Evolutionary conservation across 2,888 invertebrate genomes (phyloP), one percentile per base, ranked within the genome.

Genomic region (Stictocephala bisonia): DNA sequence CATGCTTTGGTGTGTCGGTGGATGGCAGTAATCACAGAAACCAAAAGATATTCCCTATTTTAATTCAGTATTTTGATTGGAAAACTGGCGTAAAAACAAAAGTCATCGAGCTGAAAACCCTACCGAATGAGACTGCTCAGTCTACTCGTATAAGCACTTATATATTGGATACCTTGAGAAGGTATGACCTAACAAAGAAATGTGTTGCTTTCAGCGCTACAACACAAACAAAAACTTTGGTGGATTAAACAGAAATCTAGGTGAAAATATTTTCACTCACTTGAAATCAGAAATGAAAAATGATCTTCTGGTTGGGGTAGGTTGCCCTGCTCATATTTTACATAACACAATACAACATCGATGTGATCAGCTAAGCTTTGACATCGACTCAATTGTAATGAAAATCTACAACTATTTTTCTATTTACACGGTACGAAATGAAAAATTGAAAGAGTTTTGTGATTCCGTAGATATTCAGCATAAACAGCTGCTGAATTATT

Each of bases 261-360:
- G 48, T 31, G 72, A 76, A 50, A 81, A 81, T 73, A 70, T 80
- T 29, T 81, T 76, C 27, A 68, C 68, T n/a, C 27, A 48, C 29
- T 50, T 68, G 15, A 68, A 44, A 50, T 29, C 44, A 26, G 50
- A 29, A 22, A 24, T 68, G 26, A 50, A 48, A 48, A 68, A 68
- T 24, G 29, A 50, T 26, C 60, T n/a, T n/a, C 41, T 80, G 24
- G 71, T 79, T 74, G 79, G 79, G 50, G 72, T 80, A 40, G 80
- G 79, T 58, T 83, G 82, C 78, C 79, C 77, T 58, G 83, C 81
- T 31, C 82, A 83, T 76, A 82, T 83, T 69, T 69, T 81, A 15
- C 80, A 82, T 72, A 83, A 82, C 76, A 71, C 80, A 18, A 74
- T 82, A 18, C 79, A 82, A 77, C 79, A 77, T 44, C 81, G 81